Conservation (phyloP, 35 echinoderm and acorn worm genomes). For the Anneissia japonica region DNA sequence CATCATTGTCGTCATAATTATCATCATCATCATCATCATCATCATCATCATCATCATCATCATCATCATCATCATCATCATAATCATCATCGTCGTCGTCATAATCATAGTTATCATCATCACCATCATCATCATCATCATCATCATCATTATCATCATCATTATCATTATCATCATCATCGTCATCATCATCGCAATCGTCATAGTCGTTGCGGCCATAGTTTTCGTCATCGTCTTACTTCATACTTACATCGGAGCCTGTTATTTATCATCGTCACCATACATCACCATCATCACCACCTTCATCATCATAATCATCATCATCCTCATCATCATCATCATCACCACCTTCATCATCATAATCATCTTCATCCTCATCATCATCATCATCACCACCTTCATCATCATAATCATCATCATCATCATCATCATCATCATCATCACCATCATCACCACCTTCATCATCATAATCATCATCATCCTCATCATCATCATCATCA, state of each 20-base stretch:
- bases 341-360: not conserved
- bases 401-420: conserved; percentile 28
- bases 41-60: not conserved
- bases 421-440: not conserved
- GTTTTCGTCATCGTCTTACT: not conserved
- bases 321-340: not conserved
- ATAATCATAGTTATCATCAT: not conserved
- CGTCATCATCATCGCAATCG: not conserved
- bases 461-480: not conserved
- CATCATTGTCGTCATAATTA: too few species aligned
- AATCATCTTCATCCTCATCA: not conserved
- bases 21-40: too few species aligned
- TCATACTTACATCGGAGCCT: too few species aligned
- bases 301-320: conserved; percentile 11
- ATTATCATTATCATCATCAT: not conserved
- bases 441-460: not conserved
- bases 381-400: conserved; percentile 11
- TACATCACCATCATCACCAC: conserved; percentile 10
- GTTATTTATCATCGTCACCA: too few species aligned
- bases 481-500: not conserved
- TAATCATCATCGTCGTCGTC: not conserved
- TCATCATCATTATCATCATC: not conserved
- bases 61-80: not conserved
- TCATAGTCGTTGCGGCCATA: not conserved
- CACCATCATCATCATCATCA: not conserved